A percentile compares a stretch with the other conserved stretches of the same genome.
These are phyloP conservation scores for Pogonomyrmex californicus DNA, from an alignment of 1,140 invertebrate species.

Conservation along the genomic window DNA sequence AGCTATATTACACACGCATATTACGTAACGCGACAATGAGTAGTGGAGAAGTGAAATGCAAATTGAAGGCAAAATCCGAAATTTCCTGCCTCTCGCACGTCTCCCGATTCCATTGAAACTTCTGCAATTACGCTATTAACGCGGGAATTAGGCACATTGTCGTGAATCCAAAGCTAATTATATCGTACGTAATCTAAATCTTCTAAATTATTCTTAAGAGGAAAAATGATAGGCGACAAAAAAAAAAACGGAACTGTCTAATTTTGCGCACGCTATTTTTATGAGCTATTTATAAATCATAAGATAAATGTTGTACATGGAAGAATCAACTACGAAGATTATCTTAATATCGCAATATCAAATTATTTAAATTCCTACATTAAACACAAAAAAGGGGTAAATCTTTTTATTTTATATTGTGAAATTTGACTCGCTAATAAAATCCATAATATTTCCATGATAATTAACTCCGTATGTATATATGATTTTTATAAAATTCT, in stretches of 20 bases:
- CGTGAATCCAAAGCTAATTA: neutral
- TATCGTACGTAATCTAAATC: neutral
- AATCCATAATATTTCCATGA: neutral
- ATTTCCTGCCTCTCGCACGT: neutral
- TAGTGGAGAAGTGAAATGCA: conserved; percentile 39
- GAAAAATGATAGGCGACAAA: neutral
- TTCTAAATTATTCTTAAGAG: neutral
- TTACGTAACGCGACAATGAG: conserved; percentile 23
- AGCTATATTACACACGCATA: conserved; percentile 30
- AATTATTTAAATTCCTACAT: conserved; percentile 12
- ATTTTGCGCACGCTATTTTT: conserved; percentile 11
- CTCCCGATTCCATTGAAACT: neutral
- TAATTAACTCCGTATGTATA: neutral
- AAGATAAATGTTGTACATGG: neutral
- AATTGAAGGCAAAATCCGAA: conserved; percentile 24
- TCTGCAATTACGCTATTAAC: conserved; percentile 18
- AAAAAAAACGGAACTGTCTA: neutral
- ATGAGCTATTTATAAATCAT: neutral
- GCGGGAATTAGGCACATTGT: neutral
- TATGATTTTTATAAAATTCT: neutral
- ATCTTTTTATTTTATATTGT: neutral
- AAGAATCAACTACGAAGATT: neutral
- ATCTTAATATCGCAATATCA: neutral
- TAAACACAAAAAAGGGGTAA: neutral
- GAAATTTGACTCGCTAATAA: neutral